Base-by-base conservation (phyloP, 2,113 vertebrate species). In the Apaloderma vittatum region DNA sequence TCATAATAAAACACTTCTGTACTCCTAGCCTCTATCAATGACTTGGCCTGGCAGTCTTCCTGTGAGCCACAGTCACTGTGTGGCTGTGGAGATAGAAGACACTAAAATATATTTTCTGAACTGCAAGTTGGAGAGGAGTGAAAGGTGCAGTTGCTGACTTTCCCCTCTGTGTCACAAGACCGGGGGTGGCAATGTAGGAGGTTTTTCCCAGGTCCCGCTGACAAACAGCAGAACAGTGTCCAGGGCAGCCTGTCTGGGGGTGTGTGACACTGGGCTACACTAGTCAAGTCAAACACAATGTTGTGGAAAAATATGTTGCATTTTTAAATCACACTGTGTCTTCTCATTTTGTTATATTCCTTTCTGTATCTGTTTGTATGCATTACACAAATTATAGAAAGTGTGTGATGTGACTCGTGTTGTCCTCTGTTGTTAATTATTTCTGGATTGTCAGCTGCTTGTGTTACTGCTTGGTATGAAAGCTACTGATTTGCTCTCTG, bases 341-440 rank as follows among this genome's bases (percentile, higher is more conserved):
- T 55, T 86, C 32, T 73, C 26, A 18, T 80, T 84, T 91, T 77
- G 20, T 68, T 74, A 6, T n/a, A n/a, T 74, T 22, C 19, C 16
- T 70, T 70, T 61, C 51, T 76, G 22, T 63, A 45, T 61, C 49
- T 91, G 13, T 72, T 71, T 71, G 30, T 48, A 24, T 61, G 45
- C 7, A 2, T 71, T 62, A 40, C 19, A 63, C 27, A 73, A 80
- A 96, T 86, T 89, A 93, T 89, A 93, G 80, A 49, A 65, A 89
- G 45, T 17, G 21, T 32, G 2, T 45, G 58, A 36, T 2, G 3
- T n/a, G 49, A 75, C 16, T n/a, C 72, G 57, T 1, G 2, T 59
- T 82, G 46, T 51, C 36, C n/a, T 88, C n/a, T 78, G 32, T 36
- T 82, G 48, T 40, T 34, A 36, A 11, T 86, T 68, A 77, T 83